Base-by-base conservation (phyloP, 30 jellyfish, hydroid and myxozoan genomes). In the Cassiopea andromeda region DNA sequence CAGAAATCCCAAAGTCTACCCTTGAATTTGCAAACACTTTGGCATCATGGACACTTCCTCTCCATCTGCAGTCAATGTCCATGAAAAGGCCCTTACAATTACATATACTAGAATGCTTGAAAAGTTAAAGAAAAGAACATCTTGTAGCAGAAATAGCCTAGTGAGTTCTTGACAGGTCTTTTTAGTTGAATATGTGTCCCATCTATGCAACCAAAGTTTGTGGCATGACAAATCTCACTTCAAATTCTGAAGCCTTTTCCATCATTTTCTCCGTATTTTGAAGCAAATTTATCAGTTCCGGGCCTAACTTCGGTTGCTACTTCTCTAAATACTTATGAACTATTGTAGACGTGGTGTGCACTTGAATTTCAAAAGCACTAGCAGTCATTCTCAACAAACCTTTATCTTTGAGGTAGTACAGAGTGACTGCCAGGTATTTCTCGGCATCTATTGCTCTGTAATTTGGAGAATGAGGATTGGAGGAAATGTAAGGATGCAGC, bases 351-450 rank as follows among this genome's bases (percentile, higher is more conserved):
- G 78, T 77, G 15, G 94, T 87, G 17, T 75, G 64, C 66, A 87
- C 48, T 3, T 57, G 67, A 2, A 85, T 58, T 72, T 87, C 88
- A 59, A 73, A 89, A 44, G 97, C 69, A 59, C 81, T 89, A 1
- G 93, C 97, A 3, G 93, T 81, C 97, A 89, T 81, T 82, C 89
- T 49, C 45, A 89, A 47, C 48, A 89, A 89, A 67, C 97, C 97
- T 3, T 85, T 78, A 73, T 82, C 97, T 49, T 89, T 81, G 18
- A 89, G 76, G 77, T 68, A 89, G 49, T 89, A 79, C 84, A 89
- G 75, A 43, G 88, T 19, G 6, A 81, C 48, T 27, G 96, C 88
- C 18, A 89, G 59, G 64, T 48, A 72, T 66, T 89, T 79, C 17
- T 68, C 61, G n/a, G 84, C 82, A 75, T 46, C 48, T 67, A 86